Base-by-base conservation (phyloP, 2,888 invertebrate genomes). In the Mesorhabditis spiculigera region DNA sequence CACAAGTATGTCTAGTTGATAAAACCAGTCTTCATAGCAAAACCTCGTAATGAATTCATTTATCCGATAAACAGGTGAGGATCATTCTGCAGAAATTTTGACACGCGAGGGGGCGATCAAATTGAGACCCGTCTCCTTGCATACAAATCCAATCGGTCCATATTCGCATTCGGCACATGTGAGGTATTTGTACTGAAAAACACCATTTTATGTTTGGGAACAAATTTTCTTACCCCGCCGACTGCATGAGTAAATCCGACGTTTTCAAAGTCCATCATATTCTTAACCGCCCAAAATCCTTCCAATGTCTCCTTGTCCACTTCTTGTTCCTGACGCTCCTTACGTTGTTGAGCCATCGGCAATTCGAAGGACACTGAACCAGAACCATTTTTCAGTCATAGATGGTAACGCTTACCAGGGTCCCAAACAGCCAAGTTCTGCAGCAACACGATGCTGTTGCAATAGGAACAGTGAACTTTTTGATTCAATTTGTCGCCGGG, bases 91-190 rank as follows among this genome's bases (percentile, higher is more conserved):
- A 50, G 10, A 13, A 13, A 13, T 50, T 50, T 50, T 50, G 10
- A 81, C 66, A 41, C 81, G 70, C 43, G 71, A 71, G 16, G 78
- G 75, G 8, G 80, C 70, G 5, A 81, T 66, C 42, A 75, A 72
- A 68, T 73, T 72, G 44, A 75, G 75, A n/a, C 74, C 71, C 0
- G 78, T 73, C 5, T 65, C 71, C 3, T 73, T 64, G 63, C 80
- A 79, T 10, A 81, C 78, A 42, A 73, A 94, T 0, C 98, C 98
- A 63, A 98, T 91, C 0, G 98, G 97, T 0, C 98, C 97, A 67
- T 92, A 91, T 84, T 98, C 96, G 88, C 97, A 98, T 86, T 98
- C 97, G 0, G 96, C 95, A 89, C 98, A 98, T 65, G 92, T 92
- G 63, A 98, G 88, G 87, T 93, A 97, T 87, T 96, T 95, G 44